Conservation (phyloP, 2,797 vertebrate genomes). For the Numenius phaeopus region DNA sequence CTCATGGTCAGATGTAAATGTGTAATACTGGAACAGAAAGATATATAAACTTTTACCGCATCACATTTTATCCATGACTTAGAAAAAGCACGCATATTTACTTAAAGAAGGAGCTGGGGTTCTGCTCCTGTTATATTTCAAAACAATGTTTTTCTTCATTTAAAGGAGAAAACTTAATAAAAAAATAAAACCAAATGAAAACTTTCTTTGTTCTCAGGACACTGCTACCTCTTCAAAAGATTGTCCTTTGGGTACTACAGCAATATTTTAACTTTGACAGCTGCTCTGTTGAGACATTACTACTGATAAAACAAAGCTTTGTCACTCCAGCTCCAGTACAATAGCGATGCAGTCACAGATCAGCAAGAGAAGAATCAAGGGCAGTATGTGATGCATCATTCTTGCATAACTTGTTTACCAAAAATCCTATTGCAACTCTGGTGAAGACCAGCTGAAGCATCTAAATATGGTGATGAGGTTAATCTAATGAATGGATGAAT, state of each 20-base stretch:
- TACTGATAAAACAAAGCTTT: constrained; percentile 21
- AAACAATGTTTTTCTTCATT: background rate
- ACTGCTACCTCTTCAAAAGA: background rate
- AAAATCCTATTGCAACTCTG: background rate
- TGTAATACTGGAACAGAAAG: background rate
- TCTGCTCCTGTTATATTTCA: background rate
- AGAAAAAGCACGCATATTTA: background rate
- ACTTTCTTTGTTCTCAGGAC: background rate
- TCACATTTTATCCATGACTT: background rate
- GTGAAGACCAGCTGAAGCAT: background rate
- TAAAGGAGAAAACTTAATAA: background rate
- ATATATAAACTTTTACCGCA: background rate
- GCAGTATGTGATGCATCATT: background rate
- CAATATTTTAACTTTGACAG: constrained; percentile 41
- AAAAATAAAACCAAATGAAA: background rate
- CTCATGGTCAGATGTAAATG: background rate
- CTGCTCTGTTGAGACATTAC: constrained; percentile 29
- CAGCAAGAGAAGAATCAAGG: background rate
- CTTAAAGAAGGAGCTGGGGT: background rate
- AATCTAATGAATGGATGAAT: background rate
- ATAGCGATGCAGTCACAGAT: background rate
- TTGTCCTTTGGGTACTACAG: constrained; percentile 11
- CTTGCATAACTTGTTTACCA: constrained; percentile 26
- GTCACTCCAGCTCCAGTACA: background rate
- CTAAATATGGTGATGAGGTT: background rate